Evolutionary conservation across 92 coral and sea anemone genomes (phyloP).

Genomic region (Phymanthus crucifer): DNA sequence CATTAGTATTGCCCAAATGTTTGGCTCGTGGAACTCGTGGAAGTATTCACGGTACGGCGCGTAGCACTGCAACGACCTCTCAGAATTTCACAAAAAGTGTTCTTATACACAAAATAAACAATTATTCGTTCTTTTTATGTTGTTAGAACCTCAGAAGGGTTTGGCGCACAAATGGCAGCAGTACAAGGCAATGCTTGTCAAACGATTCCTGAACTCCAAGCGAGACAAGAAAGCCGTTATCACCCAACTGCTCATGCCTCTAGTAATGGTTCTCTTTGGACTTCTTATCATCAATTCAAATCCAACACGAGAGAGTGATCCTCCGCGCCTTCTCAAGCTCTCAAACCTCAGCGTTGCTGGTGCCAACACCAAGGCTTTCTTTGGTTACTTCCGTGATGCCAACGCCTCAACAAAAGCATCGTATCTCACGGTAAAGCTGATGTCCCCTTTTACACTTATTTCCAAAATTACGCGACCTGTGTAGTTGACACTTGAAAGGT

Average conservation of each 20-base stretch:
- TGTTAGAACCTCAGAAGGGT: conserved; percentile 73
- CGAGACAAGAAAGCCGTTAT: conserved; percentile 88
- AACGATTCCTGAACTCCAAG: conserved; percentile 86
- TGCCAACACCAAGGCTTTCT: conserved; percentile 57
- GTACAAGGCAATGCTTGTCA: conserved; percentile 92
- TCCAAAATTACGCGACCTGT: too few species aligned
- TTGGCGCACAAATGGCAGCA: conserved; percentile 75
- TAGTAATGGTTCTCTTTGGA: conserved; percentile 77
- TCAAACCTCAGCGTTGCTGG: conserved; percentile 73
- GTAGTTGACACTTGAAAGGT: too few species aligned
- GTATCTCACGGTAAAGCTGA: neutral
- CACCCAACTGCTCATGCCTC: conserved; percentile 81
- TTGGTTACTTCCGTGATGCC: conserved; percentile 63
- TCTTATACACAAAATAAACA: too few species aligned
- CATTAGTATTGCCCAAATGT: too few species aligned
- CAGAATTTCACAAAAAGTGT: too few species aligned
- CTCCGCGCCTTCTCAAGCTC: conserved; percentile 80
- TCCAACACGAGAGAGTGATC: conserved; percentile 62
- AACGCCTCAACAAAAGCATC: conserved; percentile 10
- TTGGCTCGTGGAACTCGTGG: too few species aligned
- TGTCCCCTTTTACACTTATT: too few species aligned
- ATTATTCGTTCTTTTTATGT: conserved; percentile 14
- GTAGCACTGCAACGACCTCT: too few species aligned
- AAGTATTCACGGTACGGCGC: too few species aligned
- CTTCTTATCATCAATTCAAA: conserved; percentile 58